Evolutionary conservation across 2,888 invertebrate species (phyloP).

Genomic region (Eupithecia subfuscata): DNA sequence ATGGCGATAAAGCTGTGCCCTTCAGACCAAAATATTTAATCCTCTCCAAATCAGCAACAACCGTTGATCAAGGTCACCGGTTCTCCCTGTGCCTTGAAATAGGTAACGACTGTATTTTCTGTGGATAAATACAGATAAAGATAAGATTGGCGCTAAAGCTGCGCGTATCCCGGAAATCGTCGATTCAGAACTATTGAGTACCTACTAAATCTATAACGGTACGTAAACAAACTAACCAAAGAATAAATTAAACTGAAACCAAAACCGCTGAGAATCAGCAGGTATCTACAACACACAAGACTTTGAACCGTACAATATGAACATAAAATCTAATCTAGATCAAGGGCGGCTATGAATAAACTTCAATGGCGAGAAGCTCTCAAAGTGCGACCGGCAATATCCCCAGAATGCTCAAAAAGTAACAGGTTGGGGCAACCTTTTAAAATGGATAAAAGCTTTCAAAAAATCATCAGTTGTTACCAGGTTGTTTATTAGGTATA

Average conservation of each 20-base stretch:
- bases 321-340: slow-evolving; percentile 23
- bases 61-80: not conserved
- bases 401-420: slow-evolving; percentile 15
- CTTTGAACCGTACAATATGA: slow-evolving; percentile 14
- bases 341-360: slow-evolving; percentile 16
- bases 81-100: not conserved
- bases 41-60: not conserved
- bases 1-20: no score
- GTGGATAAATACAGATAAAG: not conserved
- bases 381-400: slow-evolving; percentile 16
- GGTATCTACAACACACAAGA: slow-evolving; percentile 2
- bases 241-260: not conserved
- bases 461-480: not conserved
- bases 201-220: not conserved
- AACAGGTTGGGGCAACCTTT: slow-evolving; percentile 13
- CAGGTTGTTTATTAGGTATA: not conserved
- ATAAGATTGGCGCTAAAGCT: not conserved
- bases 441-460: not conserved
- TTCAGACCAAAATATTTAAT: not conserved
- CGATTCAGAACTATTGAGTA: not conserved
- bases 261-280: not conserved
- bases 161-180: not conserved
- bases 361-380: slow-evolving; percentile 13
- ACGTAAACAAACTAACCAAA: not conserved
- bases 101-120: not conserved